Evolutionary conservation across 2,113 vertebrate species (phyloP), one percentile per base, ranked within the genome.

Genomic region (Hucho hucho): DNA sequence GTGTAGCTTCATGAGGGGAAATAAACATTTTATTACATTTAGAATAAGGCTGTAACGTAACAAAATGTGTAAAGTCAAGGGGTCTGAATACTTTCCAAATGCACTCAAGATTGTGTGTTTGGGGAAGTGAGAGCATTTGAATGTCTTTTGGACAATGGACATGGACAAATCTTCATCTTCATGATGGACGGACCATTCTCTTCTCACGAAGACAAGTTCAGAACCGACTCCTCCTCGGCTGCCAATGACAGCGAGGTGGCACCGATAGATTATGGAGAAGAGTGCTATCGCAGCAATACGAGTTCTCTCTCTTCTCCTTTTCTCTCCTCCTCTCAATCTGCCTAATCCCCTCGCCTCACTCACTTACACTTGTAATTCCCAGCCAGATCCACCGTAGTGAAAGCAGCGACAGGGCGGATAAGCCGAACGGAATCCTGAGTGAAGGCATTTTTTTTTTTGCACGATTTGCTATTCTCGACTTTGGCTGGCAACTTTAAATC

Each of bases 301-400:
- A 56, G 53, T 59, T 25, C 32, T 26, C 43, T 77, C 24, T 26
- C 29, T 16, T 53, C 49, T 53, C 58, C 59, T 32, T 16, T 12
- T 73, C 26, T 73, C 61, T 53, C 72, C 63, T 74, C 68, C 53
- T 76, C 68, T 71, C 32, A 61, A 76, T 73, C 79, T 77, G 68
- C 64, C 79, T 92, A 93, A 93, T 93, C 92, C 87, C 75, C 59
- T 86, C 83, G 86, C 81, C 83, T 88, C 85, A 81, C 87, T 89
- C 82, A 76, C 88, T 92, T 90, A 92, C 86, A 89, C 88, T 89
- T 91, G 90, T 93, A 91, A 93, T 93, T 91, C 91, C 72, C 83
- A 79, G 80, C 78, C 88, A 86, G 78, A 89, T 90, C 89, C 80
- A 65, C 77, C 64, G 37, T 83, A 91, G 84, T 90, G 86, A 90